Conservation (phyloP, 2,797 vertebrate species). For the Rhincodon typus region DNA sequence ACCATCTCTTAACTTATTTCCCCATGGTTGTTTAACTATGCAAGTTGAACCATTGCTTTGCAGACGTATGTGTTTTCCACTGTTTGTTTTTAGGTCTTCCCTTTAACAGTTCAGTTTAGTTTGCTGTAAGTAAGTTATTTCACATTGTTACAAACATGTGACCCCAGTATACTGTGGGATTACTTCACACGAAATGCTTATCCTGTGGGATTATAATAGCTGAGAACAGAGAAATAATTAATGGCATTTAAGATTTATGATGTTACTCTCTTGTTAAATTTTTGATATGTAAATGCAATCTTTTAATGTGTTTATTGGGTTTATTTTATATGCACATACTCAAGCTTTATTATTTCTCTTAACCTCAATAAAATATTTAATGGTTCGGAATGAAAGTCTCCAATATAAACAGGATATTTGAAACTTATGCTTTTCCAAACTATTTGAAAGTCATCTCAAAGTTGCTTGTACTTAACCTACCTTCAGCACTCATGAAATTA, state of each 20-base stretch:
- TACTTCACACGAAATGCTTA: background rate
- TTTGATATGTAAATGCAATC: constrained; percentile 28
- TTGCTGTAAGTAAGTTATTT: background rate
- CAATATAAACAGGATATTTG: background rate
- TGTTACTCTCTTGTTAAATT: background rate
- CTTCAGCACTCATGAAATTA: background rate
- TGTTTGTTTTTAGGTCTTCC: constrained; percentile 7
- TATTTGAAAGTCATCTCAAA: background rate
- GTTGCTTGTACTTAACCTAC: background rate
- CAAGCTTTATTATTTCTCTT: constrained; percentile 2
- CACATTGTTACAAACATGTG: background rate
- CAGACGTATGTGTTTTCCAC: background rate
- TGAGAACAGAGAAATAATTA: background rate
- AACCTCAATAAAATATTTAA: constrained; percentile 34
- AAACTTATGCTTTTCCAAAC: background rate
- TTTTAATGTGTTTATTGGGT: background rate
- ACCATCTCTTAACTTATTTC: background rate
- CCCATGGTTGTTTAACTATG: background rate
- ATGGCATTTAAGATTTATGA: constrained; percentile 8
- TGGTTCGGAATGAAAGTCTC: background rate
- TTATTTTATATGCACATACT: background rate
- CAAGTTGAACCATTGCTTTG: background rate
- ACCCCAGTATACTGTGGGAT: background rate
- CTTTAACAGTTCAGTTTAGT: background rate
- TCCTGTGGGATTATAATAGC: background rate